Base-by-base conservation (phyloP, 2,888 invertebrate genomes). In the Heliconius sara region DNA sequence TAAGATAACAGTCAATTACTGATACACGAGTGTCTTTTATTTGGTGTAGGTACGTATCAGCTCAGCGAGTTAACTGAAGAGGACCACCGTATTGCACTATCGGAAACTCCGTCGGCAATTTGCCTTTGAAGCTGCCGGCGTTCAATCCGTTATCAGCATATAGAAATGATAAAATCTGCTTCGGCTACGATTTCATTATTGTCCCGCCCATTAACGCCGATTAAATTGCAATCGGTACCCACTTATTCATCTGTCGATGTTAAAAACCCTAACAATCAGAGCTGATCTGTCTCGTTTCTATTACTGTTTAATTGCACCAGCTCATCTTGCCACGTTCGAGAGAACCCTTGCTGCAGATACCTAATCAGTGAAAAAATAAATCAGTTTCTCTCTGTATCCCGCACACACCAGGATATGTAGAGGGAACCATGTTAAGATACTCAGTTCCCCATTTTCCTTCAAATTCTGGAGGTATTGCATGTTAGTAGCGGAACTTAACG, bases 161-260 rank as follows among this genome's bases (percentile, higher is more conserved):
- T 90, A 90, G 91, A 90, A 87, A 88, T 87, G 94, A 94, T 94
- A 93, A 89, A 89, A 94, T 94, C 94, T 91, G 86, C 86, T 85
- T 86, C 86, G 86, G 89, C 89, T 90, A 91, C 92, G 90, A 94
- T 92, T 91, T 89, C 89, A 88, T 94, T 92, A 93, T 94, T 95
- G 95, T 95, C 91, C 94, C 93, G 93, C 92, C 93, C 91, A 94
- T 95, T 94, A 93, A 91, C 93, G 92, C 92, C 91, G 91, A 92
- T 94, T 94, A 93, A 92, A 93, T 91, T 90, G 94, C 94, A 92
- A 94, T 93, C 94, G 91, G 91, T 93, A 92, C 91, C 87, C 91
- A 92, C 92, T 93, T 93, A 95, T 94, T 95, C 94, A 95, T 94
- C 91, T 92, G 95, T 94, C 94, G 85, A 80, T 83, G 80, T 82